phyloP scores from a whole-genome alignment of 2,797 vertebrate species.

The Spea hammondii region DNA sequence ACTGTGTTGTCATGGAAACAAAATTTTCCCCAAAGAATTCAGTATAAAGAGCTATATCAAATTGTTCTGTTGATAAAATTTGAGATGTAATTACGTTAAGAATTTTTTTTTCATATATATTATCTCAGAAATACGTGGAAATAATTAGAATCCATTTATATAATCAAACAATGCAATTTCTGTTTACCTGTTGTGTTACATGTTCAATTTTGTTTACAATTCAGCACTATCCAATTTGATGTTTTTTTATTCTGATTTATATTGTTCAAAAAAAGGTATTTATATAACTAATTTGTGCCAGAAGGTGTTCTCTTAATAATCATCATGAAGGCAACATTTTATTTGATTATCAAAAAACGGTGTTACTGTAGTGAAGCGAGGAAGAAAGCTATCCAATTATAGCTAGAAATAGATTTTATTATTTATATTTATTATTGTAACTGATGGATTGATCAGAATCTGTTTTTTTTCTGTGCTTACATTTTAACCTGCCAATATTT shows the following conservation, averaged over 20 bases:
- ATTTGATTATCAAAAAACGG: too few relatives aligned
- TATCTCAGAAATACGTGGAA: slow-evolving; percentile 17
- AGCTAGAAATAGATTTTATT: too few relatives aligned
- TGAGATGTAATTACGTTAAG: slow-evolving; percentile 38
- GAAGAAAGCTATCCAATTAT: too few relatives aligned
- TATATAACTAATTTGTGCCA: neutral
- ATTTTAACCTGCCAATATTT: too few relatives aligned
- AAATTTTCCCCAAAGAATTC: slow-evolving; percentile 39
- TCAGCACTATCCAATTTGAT: slow-evolving; percentile 26
- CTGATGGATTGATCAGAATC: too few relatives aligned
- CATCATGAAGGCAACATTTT: neutral
- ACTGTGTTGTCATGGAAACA: slow-evolving; percentile 43
- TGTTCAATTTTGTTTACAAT: slow-evolving; percentile 35
- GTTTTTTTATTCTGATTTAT: slow-evolving; percentile 35
- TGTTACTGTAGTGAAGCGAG: too few relatives aligned
- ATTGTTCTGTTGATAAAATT: slow-evolving; percentile 42
- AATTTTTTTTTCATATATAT: slow-evolving; percentile 11
- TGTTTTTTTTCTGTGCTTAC: too few relatives aligned
- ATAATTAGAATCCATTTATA: slow-evolving; percentile 43
- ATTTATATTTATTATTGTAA: too few relatives aligned
- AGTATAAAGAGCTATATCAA: slow-evolving; percentile 36
- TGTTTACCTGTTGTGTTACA: slow-evolving; percentile 38
- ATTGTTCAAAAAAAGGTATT: neutral
- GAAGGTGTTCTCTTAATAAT: neutral
- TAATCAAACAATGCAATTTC: slow-evolving; percentile 46